Percentiles rank a stretch among this genome's conserved stretches.
These are phyloP conservation scores for Luperina testacea DNA, from an alignment of 2,888 invertebrate genomes.

Conservation along the genomic window DNA sequence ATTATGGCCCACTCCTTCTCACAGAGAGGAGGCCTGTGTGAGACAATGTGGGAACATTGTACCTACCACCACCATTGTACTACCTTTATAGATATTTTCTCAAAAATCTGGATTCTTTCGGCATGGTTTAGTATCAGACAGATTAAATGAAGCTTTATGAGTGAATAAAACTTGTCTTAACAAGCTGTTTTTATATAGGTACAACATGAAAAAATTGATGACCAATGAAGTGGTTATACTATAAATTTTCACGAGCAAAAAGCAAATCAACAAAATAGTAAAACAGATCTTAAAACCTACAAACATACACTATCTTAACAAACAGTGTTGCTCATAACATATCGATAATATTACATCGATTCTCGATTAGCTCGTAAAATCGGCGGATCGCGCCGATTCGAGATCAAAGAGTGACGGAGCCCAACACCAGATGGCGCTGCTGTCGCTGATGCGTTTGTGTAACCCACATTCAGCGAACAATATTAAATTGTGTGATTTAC, in stretches of 20 bases:
- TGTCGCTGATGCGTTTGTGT: constrained; percentile 59
- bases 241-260: neutral
- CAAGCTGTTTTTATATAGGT: neutral
- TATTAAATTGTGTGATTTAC: constrained; percentile 55
- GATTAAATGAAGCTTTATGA: neutral
- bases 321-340: constrained; percentile 55
- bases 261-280: constrained; percentile 24
- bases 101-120: neutral
- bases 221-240: neutral
- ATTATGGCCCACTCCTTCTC: too few relatives aligned
- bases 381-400: constrained; percentile 37
- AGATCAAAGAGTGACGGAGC: constrained; percentile 61
- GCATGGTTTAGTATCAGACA: neutral
- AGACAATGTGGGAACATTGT: too few relatives aligned
- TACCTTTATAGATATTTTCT: neutral
- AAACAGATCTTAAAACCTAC: constrained; percentile 35
- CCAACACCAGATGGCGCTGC: constrained; percentile 59
- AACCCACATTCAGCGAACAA: constrained; percentile 60
- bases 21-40: too few relatives aligned
- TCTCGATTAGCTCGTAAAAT: constrained; percentile 53
- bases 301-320: constrained; percentile 19
- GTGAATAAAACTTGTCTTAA: neutral
- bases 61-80: too few relatives aligned
- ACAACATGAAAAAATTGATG: neutral
- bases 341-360: constrained; percentile 58